Base-by-base conservation (phyloP, 2,113 vertebrate species). In the Ictalurus furcatus region DNA sequence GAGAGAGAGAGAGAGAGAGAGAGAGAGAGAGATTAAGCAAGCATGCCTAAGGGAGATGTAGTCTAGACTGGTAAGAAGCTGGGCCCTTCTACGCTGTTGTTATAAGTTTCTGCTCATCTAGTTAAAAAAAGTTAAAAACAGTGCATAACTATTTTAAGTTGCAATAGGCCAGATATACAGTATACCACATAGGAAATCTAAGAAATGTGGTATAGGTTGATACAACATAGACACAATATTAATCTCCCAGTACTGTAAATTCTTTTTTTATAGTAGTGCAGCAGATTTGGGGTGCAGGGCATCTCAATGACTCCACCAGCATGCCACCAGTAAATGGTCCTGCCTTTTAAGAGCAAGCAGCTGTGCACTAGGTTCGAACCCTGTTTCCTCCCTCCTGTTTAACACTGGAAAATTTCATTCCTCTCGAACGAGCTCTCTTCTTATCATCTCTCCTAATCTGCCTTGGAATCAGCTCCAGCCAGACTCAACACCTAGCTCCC, bases 331-430 rank as follows among this genome's bases (percentile, higher is more conserved):
- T 91, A 94, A 94, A 92, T 85, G 56, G 90, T 89, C 93, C 91
- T 91, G 85, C 85, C 84, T 73, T 93, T 92, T 92, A 93, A 94
- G 94, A 93, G 90, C 90, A 92, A 93, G 79, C 91, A 93, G 92
- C 89, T 92, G 91, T 37, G 86, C 87, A 88, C 86, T 89, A 90
- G 85, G 28, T 6, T 85, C 61, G 65, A 34, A 16, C 67, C 65
- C 87, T 16, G 63, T 58, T 82, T 84, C 73, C 71, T 84, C 78
- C 59, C 37, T 69, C 30, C 80, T 79, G 74, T 82, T 82, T 59
- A 82, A 82, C 30, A 4, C 86, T 90, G 93, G 91, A 92, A 95
- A 92, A 92, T 86, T 92, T 83, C 89, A 87, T 86, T 90, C 79
- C 87, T 82, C 23, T n/a, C 34, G 40, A 80, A 84, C 74, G 19